Evolutionary conservation across 2,113 vertebrate species (phyloP).

Genomic region (Micromys minutus): DNA sequence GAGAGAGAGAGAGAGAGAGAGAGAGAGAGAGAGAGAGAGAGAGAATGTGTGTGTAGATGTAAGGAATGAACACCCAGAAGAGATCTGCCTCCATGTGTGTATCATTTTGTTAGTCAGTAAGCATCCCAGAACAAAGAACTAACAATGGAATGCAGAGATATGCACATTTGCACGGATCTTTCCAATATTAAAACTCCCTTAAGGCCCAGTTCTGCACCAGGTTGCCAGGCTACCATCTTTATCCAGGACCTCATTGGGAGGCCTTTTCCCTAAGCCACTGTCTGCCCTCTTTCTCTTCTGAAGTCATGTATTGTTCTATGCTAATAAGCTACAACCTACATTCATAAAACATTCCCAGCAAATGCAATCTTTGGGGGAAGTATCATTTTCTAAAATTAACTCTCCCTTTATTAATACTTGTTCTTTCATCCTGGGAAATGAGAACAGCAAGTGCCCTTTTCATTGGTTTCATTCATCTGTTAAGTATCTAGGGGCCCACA

Average conservation of each 20-base stretch:
- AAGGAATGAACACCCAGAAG: neutral
- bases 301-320: conserved; percentile 39
- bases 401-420: conserved; percentile 67
- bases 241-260: neutral
- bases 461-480: conserved; percentile 69
- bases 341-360: conserved; percentile 66
- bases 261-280: neutral
- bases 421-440: conserved; percentile 59
- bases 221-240: neutral
- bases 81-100: neutral
- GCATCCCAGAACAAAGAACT: neutral
- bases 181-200: neutral
- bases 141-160: neutral
- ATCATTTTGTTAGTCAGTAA: neutral
- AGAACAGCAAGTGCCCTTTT: conserved; percentile 59
- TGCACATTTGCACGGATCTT: neutral
- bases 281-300: conserved; percentile 35
- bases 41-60: neutral
- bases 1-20: no score
- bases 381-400: conserved; percentile 68
- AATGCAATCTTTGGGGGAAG: conserved; percentile 41
- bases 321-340: conserved; percentile 60
- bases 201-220: neutral
- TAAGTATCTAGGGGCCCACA: conserved; percentile 58
- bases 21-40: no score